These are phyloP conservation scores for Artibeus lituratus DNA, from an alignment of 2,797 vertebrate species.

Conservation along the genomic window DNA sequence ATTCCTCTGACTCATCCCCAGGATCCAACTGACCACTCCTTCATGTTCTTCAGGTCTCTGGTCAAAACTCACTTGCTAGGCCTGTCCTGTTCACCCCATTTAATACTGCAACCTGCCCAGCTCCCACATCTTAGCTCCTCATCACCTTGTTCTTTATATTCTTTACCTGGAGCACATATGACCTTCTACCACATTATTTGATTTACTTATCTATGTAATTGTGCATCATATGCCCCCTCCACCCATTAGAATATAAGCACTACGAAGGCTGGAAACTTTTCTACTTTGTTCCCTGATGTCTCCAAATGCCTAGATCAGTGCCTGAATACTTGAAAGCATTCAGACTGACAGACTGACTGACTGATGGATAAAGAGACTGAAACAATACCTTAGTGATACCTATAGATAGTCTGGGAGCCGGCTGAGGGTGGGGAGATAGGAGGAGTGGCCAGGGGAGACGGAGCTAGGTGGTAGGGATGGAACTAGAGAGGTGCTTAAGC, in stretches of 20 bases:
- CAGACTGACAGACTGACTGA: background rate
- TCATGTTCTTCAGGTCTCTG: background rate
- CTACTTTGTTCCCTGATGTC: background rate
- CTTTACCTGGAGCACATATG: background rate
- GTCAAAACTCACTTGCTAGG: background rate
- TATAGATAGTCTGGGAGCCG: too few relatives aligned
- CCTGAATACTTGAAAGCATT: background rate
- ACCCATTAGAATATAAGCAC: background rate
- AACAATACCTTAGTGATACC: background rate
- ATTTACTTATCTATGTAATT: background rate
- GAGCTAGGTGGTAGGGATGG: too few relatives aligned
- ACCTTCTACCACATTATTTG: background rate
- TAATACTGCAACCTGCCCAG: background rate
- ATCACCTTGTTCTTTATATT: background rate
- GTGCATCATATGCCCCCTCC: background rate
- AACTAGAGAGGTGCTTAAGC: too few relatives aligned
- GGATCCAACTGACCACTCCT: background rate
- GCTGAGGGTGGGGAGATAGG: too few relatives aligned
- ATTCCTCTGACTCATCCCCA: background rate
- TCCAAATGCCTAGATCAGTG: background rate
- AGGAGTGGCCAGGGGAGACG: too few relatives aligned
- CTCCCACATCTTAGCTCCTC: background rate
- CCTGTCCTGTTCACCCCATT: background rate
- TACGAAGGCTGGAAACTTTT: background rate
- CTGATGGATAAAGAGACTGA: background rate